These are phyloP conservation scores for Corythaixoides concolor DNA, from an alignment of 2,113 vertebrate genomes.

Conservation along the genomic window DNA sequence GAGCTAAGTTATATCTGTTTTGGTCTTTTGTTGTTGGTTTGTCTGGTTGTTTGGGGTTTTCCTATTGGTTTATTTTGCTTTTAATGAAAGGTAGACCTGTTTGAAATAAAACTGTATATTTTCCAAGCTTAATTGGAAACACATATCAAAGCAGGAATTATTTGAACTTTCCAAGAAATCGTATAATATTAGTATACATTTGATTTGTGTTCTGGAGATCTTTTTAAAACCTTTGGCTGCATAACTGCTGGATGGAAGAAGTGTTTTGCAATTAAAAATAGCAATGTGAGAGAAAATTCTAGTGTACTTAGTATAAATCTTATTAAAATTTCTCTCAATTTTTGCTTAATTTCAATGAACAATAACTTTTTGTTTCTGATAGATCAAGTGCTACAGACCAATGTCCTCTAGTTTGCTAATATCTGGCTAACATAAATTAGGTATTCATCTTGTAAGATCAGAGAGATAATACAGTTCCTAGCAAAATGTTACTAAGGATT, in stretches of 20 bases:
- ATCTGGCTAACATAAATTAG: not conserved
- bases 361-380: not conserved
- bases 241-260: not conserved
- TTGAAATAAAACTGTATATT: not conserved
- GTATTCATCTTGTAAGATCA: not conserved
- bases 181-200: not conserved
- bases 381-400: too few species aligned
- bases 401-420: not conserved
- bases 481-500: not conserved
- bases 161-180: not conserved
- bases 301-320: not conserved
- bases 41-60: too few species aligned
- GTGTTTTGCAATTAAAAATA: not conserved
- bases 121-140: not conserved
- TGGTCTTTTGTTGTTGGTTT: rapidly evolving
- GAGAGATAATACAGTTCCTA: not conserved
- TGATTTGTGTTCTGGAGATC: not conserved
- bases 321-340: not conserved
- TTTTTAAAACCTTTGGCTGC: not conserved
- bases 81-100: not conserved
- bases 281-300: not conserved
- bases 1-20: not conserved
- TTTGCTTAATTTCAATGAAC: not conserved
- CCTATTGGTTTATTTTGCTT: not conserved
- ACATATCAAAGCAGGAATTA: not conserved